Conservation (phyloP, 2,113 vertebrate species). For the Caloenas nicobarica region DNA sequence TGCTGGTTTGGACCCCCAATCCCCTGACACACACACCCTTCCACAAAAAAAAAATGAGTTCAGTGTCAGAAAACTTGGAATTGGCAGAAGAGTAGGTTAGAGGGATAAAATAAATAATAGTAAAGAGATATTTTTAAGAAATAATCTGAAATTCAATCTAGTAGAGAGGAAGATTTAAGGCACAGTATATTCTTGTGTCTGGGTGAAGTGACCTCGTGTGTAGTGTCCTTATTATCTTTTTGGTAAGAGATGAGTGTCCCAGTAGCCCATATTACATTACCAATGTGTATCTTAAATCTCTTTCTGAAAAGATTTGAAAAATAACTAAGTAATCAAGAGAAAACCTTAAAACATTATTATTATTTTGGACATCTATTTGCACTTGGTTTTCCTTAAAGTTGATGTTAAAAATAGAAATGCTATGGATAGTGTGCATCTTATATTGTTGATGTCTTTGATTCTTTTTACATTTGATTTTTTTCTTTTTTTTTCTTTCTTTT, state of each 20-base stretch:
- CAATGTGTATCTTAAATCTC: neutral
- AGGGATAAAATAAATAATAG: neutral
- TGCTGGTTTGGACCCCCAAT: neutral
- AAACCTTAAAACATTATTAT: neutral
- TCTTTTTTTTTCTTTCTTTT: too few relatives aligned
- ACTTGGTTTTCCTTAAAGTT: neutral
- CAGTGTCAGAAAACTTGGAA: neutral
- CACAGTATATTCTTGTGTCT: neutral
- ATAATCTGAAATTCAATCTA: neutral
- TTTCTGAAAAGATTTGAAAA: neutral
- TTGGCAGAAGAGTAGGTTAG: neutral
- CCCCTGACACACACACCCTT: fast-evolving
- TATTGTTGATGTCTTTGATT: neutral
- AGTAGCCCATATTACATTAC: neutral
- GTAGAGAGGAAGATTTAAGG: neutral
- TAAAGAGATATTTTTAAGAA: neutral
- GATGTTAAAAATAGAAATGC: neutral
- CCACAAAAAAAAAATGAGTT: neutral
- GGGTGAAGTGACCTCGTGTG: neutral
- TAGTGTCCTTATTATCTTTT: neutral
- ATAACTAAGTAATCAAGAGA: neutral
- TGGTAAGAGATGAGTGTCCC: neutral
- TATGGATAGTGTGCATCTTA: neutral
- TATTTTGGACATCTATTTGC: neutral
- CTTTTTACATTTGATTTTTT: neutral